phyloP scores from a whole-genome alignment of 2,797 vertebrate species.

The Urosaurus nigricauda region DNA sequence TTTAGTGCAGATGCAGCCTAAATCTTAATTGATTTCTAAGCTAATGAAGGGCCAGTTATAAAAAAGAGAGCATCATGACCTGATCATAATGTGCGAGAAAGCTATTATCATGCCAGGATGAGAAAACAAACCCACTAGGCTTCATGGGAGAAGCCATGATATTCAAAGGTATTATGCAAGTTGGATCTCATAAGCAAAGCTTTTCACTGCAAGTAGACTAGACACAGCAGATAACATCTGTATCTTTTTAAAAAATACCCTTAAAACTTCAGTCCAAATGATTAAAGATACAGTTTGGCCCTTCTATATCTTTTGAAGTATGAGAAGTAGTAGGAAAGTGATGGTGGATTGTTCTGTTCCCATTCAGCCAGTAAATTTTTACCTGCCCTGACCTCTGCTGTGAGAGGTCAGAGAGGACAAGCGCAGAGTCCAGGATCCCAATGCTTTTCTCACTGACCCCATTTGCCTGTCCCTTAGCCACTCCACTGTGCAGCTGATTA shows the following conservation, averaged over 20 bases:
- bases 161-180: not conserved
- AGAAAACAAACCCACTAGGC: no score
- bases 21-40: no score
- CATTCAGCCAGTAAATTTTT: not conserved
- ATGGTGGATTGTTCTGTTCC: not conserved
- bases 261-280: not conserved
- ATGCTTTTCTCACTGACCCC: conserved; percentile 6
- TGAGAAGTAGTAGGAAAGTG: not conserved
- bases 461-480: conserved; percentile 14
- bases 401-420: not conserved
- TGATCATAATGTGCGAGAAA: not conserved
- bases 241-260: no score
- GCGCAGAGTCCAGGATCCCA: not conserved
- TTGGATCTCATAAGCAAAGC: not conserved
- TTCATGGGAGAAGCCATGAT: not conserved
- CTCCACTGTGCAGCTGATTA: conserved; percentile 20
- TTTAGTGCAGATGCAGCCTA: no score
- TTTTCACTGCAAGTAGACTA: not conserved
- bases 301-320: not conserved
- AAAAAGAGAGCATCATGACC: not conserved
- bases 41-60: not conserved
- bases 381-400: not conserved
- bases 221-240: no score
- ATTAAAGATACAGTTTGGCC: not conserved
- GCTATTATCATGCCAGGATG: not conserved